Evolutionary conservation across 1,140 invertebrate genomes (phyloP), one percentile per base, ranked within the genome.

Genomic region (Homalodisca vitripennis): DNA sequence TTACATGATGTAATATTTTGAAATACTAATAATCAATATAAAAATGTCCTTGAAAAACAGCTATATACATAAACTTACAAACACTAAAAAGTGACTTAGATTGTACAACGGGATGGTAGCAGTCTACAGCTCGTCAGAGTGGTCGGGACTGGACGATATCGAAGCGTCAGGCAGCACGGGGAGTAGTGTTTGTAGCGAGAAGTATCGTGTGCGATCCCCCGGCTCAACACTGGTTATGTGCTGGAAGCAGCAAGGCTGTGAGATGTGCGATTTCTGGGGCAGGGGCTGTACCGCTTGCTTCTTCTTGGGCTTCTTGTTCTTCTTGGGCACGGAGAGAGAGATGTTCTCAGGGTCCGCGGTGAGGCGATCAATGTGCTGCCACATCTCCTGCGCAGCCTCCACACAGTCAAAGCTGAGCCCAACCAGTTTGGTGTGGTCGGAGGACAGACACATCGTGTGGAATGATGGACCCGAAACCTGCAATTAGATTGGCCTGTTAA

Each of bases 221-320:
- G 84, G 81, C 68, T 92, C 90, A 13, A 95, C 87, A 70, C 87
- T 91, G 29, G 91, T 93, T 55, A 95, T 87, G 76, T 95, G 93
- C 65, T 93, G 89, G 79, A 95, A 95, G 75, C 91, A 91, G 77
- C 92, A 94, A 0, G 93, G 93, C 74, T 89, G 86, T 14, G 92
- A 94, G 72, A 95, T 95, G 77, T 94, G 91, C 57, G 85, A 86
- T 77, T 94, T 94, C 26, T 87, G 86, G 2, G 92, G 91, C 64
- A 89, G 79, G 3, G 77, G 76, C 6, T 65, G 55, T 12, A 77
- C 73, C 66, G 81, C 82, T 71, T 81, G 80, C 67, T 85, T 84
- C 78, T 84, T 84, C 75, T 84, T 84, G 78, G 84, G 86, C 71
- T 83, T 82, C 71, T 77, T 80, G 70, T 84, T 85, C 69, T 80